Evolutionary conservation across 2,888 invertebrate genomes (phyloP), one percentile per base, ranked within the genome.

Genomic region (Muschampia plurimacula): DNA sequence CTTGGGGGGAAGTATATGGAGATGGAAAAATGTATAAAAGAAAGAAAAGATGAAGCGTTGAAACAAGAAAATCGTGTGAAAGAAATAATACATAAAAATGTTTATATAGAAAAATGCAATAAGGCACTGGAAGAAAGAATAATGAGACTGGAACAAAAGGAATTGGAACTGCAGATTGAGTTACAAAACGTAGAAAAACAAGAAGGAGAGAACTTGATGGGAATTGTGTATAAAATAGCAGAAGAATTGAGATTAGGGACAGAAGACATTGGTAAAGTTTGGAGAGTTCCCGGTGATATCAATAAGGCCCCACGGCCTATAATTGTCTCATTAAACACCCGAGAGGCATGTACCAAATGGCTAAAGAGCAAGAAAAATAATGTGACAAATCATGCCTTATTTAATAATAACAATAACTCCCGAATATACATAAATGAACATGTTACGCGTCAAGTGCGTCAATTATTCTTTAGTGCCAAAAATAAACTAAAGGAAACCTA

Each of bases 391-490:
- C 10, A 44, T 8, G 13, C 41, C 9, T 46, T 72, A 46, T 69
- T 44, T 28, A 46, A 57, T 9, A 72, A 62, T 57, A 49, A 36
- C 15, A 74, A 72, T 49, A 71, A 41, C 9, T 4, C 41, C 2
- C 44, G 57, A n/a, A 72, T 75, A 41, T 73, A 46, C n/a, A 72
- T 75, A n/a, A 75, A 75, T 64, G 75, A 75, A 32, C 69, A 70
- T 52, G 39, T 75, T 10, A 67, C 72, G 5, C 49, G 67, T 12
- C 39, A 59, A 1, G 63, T 22, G 10, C 63, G 75, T 3, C 69
- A 70, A 28, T 32, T 75, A 28, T 73, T 74, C 41, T 75, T 72
- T 73, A 15, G 10, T 46, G 36, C 73, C 5, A 75, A 70, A 57
- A 60, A 65, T n/a, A 64, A 73, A 46, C 55, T 75, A 52, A 75